Evolutionary conservation across 2,113 vertebrate species (phyloP).

Genomic region (Stigmatopora argus): DNA sequence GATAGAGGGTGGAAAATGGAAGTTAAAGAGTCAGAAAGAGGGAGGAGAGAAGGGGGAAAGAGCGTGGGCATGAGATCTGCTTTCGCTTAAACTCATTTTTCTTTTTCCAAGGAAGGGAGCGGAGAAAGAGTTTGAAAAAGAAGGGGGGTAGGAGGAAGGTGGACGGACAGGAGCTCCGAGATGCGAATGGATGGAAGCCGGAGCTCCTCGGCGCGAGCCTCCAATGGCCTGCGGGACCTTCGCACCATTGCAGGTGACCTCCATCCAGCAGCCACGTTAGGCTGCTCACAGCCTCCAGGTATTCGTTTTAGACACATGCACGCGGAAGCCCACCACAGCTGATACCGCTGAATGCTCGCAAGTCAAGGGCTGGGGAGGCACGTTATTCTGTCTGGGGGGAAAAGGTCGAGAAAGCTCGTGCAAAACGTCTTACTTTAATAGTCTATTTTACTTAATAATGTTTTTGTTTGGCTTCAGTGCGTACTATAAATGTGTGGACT

Average conservation of each 20-base stretch:
- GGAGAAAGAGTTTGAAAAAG: not conserved
- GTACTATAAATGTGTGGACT: too few relatives aligned
- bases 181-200: constrained; percentile 71
- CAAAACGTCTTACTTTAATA: too few relatives aligned
- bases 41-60: constrained; percentile 32
- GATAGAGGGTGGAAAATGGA: constrained; percentile 18
- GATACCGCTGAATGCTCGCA: not conserved
- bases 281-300: constrained; percentile 65
- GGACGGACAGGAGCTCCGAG: constrained; percentile 47
- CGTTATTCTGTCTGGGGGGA: too few relatives aligned
- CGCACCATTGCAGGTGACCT: constrained; percentile 51
- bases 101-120: constrained; percentile 4
- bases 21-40: constrained; percentile 19
- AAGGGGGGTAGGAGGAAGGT: constrained; percentile 16
- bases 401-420: too few relatives aligned
- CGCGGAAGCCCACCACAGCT: not conserved
- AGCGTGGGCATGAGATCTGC: constrained; percentile 56
- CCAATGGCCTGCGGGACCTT: constrained; percentile 60
- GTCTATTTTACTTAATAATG: too few relatives aligned
- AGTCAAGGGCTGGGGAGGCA: not conserved
- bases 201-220: constrained; percentile 51
- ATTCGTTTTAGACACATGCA: constrained; percentile 37
- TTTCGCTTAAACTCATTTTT: constrained; percentile 56
- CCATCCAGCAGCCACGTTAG: constrained; percentile 56
- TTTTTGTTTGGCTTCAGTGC: too few relatives aligned